Conservation (phyloP, 2,797 vertebrate genomes). For the Onychomys torridus region DNA sequence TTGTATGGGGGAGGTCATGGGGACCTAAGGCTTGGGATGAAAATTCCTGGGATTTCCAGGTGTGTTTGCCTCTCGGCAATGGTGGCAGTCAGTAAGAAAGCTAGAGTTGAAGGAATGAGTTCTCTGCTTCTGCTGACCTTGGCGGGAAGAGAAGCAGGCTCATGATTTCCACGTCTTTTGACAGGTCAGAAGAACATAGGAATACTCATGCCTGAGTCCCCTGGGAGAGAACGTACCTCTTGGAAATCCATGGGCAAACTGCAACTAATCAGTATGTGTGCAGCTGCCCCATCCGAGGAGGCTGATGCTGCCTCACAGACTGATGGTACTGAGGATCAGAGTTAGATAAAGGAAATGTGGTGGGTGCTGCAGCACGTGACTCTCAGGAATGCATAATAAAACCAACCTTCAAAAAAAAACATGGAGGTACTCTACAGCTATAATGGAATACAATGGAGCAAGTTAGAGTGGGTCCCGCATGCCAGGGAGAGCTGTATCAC, state of each 20-base stretch:
- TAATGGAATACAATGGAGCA: not conserved
- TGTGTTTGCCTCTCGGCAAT: not conserved
- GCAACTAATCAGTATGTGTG: not conserved
- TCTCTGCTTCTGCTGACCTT: not conserved
- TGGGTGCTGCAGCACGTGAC: not conserved
- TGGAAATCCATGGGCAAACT: not conserved
- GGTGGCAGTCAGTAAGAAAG: not conserved
- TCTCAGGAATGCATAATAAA: not conserved
- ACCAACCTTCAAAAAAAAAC: not conserved
- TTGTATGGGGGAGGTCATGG: constrained; percentile 51
- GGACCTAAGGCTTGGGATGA: constrained; percentile 49
- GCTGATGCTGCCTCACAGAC: not conserved
- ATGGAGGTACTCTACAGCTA: not conserved
- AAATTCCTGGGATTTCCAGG: constrained; percentile 73
- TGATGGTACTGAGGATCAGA: not conserved
- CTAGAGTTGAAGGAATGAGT: not conserved
- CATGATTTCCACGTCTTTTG: not conserved
- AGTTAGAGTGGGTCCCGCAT: not conserved
- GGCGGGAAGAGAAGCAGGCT: not conserved
- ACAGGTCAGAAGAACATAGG: not conserved
- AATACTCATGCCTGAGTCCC: not conserved
- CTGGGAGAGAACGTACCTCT: not conserved
- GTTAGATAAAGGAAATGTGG: not conserved
- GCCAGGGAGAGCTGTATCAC: not conserved
- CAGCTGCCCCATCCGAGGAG: not conserved